Percentiles rank a stretch among this genome's conserved stretches.
Conservation (phyloP, 2,797 vertebrate genomes). For the Parauchenoglanis punctatus region DNA sequence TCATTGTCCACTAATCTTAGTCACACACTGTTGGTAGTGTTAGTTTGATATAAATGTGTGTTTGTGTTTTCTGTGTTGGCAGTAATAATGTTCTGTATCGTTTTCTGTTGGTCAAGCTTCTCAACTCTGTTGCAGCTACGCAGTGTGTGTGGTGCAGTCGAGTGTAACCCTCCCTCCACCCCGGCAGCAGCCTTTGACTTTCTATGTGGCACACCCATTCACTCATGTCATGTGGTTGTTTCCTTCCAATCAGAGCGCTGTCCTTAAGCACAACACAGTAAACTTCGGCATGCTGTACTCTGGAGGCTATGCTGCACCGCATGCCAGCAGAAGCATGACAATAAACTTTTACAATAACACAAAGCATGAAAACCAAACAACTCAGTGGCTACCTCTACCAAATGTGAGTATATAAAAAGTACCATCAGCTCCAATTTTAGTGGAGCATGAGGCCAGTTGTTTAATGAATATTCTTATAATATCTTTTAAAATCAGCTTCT, state of each 20-base stretch:
- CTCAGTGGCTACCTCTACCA: conserved; percentile 98
- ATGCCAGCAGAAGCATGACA: conserved; percentile 97
- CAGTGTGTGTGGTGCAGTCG: conserved; percentile 64
- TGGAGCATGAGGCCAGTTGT: conserved; percentile 43
- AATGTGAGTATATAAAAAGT: conserved; percentile 91
- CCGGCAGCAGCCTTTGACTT: conserved; percentile 58
- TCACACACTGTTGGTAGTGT: conserved; percentile 42
- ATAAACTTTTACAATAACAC: conserved; percentile 99
- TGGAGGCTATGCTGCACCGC: conserved; percentile 97
- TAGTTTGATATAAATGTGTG: conserved; percentile 49
- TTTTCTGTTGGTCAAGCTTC: conserved; percentile 77
- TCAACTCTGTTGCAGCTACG: conserved; percentile 73
- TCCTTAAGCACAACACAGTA: conserved; percentile 99
- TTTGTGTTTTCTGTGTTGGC: conserved; percentile 68
- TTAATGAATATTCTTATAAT: conserved; percentile 22
- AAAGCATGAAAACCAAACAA: conserved; percentile 97
- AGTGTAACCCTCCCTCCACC: conserved; percentile 62
- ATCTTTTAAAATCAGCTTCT: conserved; percentile 29
- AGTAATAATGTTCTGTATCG: conserved; percentile 64
- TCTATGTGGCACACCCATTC: conserved; percentile 64
- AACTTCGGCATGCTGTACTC: conserved; percentile 99
- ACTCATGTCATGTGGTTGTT: conserved; percentile 95
- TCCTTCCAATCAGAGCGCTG: conserved; percentile 99
- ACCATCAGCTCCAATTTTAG: conserved; percentile 48
- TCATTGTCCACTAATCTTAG: conserved; percentile 36